Evolutionary conservation across 2,113 vertebrate genomes (phyloP), one percentile per base, ranked within the genome.

Genomic region (Hippocampus guttulatus): DNA sequence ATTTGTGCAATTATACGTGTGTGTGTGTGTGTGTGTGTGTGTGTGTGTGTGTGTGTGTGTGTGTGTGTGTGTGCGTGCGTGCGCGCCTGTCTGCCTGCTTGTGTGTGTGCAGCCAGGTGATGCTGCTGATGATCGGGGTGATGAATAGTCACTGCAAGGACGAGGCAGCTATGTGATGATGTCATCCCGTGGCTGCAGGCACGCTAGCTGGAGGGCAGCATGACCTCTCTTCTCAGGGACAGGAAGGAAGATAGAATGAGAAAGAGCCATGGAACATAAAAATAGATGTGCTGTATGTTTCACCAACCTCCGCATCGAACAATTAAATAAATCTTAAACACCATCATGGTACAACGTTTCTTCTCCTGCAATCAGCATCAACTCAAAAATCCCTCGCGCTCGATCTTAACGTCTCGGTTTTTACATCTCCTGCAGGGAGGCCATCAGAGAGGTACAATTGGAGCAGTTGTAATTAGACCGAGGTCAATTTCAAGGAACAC

Each of bases 401-500:
- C 47, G 57, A 68, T 79, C 64, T 76, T 64, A 71, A 75, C 49
- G 73, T 75, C 67, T 41, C 52, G 38, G 74, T 77, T 85, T 74
- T 76, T 81, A 68, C 70, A 70, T 70, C 82, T 87, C 75, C 83
- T 84, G 74, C 81, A 61, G 73, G 82, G 79, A 76, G 77, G 71
- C 84, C 85, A 88, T 87, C 78, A 87, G 80, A 74, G 69, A 81
- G 82, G 79, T 84, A 74, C 87, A 88, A 89, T 89, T 82, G 87
- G 76, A 78, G 68, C 79, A 82, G 76, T 84, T 84, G 79, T 88
- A 88, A 87, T 90, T 88, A 88, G 77, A 86, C 65, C 69, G 81
- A 85, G 88, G 86, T 88, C 87, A 87, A 82, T 83, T 89, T 88
- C 86, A 89, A 87, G 89, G 83, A 87, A 79, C 80, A 74, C 68